Evolutionary conservation across 1,140 invertebrate genomes (phyloP).

Genomic region (Temnothorax nylanderi): DNA sequence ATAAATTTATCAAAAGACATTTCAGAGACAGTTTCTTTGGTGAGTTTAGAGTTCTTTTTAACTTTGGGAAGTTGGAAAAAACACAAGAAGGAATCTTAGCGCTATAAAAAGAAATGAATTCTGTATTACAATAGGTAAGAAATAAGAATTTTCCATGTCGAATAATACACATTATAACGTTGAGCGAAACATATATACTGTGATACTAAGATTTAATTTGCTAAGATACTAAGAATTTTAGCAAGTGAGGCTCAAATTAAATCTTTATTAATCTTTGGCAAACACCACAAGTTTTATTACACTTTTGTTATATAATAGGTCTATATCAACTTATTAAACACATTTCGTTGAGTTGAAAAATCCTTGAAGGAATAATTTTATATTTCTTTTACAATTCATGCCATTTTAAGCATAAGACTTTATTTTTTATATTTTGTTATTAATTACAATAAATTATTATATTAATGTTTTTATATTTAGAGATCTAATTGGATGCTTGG

Average conservation of each 20-base stretch:
- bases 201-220: not conserved
- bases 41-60: not conserved
- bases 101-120: not conserved
- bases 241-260: not conserved
- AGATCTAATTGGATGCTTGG: not conserved
- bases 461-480: constrained; percentile 1
- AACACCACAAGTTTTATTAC: not conserved
- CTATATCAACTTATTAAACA: not conserved
- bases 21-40: not conserved
- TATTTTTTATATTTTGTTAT: constrained; percentile 38
- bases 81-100: not conserved
- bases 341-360: not conserved
- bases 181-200: not conserved
- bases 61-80: not conserved
- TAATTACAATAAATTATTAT: constrained; percentile 24
- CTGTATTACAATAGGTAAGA: not conserved
- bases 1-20: not conserved
- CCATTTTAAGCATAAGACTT: not conserved
- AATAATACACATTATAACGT: not conserved
- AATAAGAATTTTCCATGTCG: not conserved
- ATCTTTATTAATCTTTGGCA: not conserved
- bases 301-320: not conserved
- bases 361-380: constrained; percentile 4
- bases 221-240: not conserved
- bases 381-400: constrained; percentile 4